Conservation (phyloP, 2,888 invertebrate species). For the Cosmia pyralina region DNA sequence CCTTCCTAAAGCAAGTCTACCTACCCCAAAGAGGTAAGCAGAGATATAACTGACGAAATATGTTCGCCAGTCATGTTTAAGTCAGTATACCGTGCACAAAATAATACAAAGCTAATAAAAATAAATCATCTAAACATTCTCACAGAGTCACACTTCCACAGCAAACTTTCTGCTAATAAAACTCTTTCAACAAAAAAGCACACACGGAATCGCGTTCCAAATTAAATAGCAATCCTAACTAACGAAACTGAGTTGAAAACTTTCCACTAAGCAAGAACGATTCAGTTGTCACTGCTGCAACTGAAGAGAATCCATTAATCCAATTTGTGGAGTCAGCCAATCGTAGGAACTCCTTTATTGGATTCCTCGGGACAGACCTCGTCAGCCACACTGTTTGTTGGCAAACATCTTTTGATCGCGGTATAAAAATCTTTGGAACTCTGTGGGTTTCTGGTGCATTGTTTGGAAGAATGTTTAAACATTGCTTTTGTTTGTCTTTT, state of each 20-base stretch:
- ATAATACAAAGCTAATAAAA: conserved; percentile 20
- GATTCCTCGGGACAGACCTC: conserved; percentile 66
- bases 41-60: background rate
- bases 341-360: conserved; percentile 68
- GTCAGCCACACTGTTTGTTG: conserved; percentile 58
- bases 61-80: too few species aligned
- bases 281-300: conserved; percentile 64
- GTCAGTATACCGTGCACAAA: background rate
- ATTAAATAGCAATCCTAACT: conserved; percentile 62
- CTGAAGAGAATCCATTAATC: conserved; percentile 76
- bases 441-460: conserved; percentile 29
- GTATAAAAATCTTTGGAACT: conserved; percentile 48
- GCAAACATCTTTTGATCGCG: conserved; percentile 63
- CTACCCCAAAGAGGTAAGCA: background rate
- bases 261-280: conserved; percentile 61
- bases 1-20: too few species aligned
- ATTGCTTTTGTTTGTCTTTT: conserved; percentile 7
- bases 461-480: conserved; percentile 6
- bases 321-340: conserved; percentile 76
- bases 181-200: conserved; percentile 46
- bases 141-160: conserved; percentile 9
- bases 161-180: conserved; percentile 35
- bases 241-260: conserved; percentile 60
- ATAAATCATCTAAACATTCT: conserved; percentile 16
- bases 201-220: conserved; percentile 49